phyloP scores from a whole-genome alignment of 1,140 invertebrate species.

The Lethrus apterus region DNA sequence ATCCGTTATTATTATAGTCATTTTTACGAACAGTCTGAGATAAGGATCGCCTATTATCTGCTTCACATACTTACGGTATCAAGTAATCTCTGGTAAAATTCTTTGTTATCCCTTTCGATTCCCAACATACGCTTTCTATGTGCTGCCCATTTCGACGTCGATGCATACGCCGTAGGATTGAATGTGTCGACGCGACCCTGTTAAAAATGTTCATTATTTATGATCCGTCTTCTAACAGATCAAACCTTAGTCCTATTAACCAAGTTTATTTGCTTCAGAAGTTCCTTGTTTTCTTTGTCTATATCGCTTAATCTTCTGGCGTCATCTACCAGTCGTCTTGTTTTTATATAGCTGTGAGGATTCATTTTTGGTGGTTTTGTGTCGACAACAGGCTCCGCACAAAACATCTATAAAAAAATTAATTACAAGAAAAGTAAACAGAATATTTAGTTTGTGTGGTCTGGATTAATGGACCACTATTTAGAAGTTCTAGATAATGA shows the following conservation, averaged over 20 bases:
- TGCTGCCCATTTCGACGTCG: constrained; percentile 23
- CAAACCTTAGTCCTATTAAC: constrained; percentile 40
- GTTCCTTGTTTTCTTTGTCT: constrained; percentile 42
- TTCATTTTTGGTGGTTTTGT: constrained; percentile 39
- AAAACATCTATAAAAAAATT: constrained; percentile 20
- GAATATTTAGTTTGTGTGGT: background rate
- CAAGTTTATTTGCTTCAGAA: constrained; percentile 41
- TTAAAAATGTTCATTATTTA: constrained; percentile 3
- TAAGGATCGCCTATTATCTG: no score
- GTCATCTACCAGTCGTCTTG: constrained; percentile 31
- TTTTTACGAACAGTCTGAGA: no score
- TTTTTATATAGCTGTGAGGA: constrained; percentile 34
- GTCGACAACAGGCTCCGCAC: constrained; percentile 36
- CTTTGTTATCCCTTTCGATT: constrained; percentile 24
- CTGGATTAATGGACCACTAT: background rate
- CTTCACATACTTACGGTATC: constrained; percentile 17
- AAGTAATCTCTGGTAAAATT: constrained; percentile 20
- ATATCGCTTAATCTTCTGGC: constrained; percentile 30
- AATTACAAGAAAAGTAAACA: background rate
- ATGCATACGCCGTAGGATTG: constrained; percentile 27
- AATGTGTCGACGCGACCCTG: constrained; percentile 32
- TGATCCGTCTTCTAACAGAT: no score
- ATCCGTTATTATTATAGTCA: no score
- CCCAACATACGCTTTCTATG: constrained; percentile 21
- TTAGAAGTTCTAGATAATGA: background rate